Evolutionary conservation across 2,113 vertebrate species (phyloP).

Genomic region (Cepphus grylle): DNA sequence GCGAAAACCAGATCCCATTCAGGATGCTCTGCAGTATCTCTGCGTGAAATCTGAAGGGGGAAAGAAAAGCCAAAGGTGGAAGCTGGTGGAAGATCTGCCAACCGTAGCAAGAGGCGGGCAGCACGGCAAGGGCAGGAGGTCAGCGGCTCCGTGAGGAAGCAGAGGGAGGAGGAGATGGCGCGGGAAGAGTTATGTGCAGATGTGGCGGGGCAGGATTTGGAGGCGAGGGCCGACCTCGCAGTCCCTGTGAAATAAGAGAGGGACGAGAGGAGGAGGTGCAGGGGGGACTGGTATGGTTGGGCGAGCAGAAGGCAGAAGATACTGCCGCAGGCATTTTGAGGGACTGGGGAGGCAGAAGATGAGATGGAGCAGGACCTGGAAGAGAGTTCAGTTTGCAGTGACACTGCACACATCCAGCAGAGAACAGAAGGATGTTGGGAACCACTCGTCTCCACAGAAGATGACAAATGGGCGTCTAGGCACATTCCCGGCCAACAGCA

Average conservation of each 20-base stretch:
- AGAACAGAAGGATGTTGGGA: accelerated
- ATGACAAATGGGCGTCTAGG: too few species aligned
- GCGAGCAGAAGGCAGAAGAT: neutral
- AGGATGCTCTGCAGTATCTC: accelerated
- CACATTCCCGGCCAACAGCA: neutral
- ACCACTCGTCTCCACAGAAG: too few species aligned
- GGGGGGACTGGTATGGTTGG: too few species aligned
- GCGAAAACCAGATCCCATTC: neutral
- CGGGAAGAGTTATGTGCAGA: accelerated
- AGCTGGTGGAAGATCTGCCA: neutral
- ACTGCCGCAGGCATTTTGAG: neutral
- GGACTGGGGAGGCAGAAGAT: neutral
- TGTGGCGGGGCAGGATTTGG: accelerated
- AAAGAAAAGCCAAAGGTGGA: neutral
- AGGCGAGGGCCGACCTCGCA: accelerated
- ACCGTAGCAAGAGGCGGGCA: accelerated
- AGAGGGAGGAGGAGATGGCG: neutral
- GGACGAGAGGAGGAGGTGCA: neutral
- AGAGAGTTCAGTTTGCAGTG: neutral
- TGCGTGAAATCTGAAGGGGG: neutral
- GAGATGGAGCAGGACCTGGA: neutral
- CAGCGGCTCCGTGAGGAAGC: neutral
- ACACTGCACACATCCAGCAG: accelerated
- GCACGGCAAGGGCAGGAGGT: neutral
- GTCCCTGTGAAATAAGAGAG: too few species aligned